phyloP scores from a whole-genome alignment of 2,888 invertebrate species.

The Eristalis arbustorum region DNA sequence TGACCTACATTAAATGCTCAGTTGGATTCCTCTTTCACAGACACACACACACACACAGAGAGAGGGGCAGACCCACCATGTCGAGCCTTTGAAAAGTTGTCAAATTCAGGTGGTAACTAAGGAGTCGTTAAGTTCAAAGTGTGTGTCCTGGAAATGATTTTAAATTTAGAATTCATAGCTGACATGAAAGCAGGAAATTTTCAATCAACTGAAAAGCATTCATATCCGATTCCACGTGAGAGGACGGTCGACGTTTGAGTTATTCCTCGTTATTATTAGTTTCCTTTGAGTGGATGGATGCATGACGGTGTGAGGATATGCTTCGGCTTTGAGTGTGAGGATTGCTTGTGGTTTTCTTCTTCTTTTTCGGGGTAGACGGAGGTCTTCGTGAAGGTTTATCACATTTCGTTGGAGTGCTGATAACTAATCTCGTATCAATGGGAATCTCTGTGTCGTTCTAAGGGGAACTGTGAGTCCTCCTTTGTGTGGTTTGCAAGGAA shows the following conservation, averaged over 20 bases:
- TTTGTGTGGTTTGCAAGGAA: not conserved
- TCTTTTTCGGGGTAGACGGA: not conserved
- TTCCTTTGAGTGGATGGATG: conserved; percentile 15
- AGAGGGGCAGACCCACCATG: not conserved
- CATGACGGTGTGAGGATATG: not conserved
- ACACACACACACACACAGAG: not conserved
- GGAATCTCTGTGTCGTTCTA: not conserved
- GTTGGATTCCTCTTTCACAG: conserved; percentile 48
- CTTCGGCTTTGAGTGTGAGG: conserved; percentile 1
- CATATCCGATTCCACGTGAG: conserved; percentile 66
- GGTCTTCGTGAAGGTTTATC: not conserved
- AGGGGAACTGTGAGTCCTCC: not conserved
- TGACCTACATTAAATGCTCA: conserved; percentile 70
- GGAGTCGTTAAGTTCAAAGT: conserved; percentile 65
- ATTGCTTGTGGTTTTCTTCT: conserved; percentile 10
- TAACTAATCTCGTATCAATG: not conserved
- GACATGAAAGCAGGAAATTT: conserved; percentile 69
- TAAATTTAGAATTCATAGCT: conserved; percentile 67
- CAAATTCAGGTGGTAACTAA: conserved; percentile 68
- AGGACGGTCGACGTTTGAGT: conserved; percentile 44
- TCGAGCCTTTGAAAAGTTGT: conserved; percentile 51
- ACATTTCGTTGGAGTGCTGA: not conserved
- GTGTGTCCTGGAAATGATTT: conserved; percentile 67
- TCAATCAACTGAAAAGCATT: conserved; percentile 69
- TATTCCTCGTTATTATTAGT: conserved; percentile 49